phyloP scores from a whole-genome alignment of 2,888 invertebrate species.

The Apoderus coryli region DNA sequence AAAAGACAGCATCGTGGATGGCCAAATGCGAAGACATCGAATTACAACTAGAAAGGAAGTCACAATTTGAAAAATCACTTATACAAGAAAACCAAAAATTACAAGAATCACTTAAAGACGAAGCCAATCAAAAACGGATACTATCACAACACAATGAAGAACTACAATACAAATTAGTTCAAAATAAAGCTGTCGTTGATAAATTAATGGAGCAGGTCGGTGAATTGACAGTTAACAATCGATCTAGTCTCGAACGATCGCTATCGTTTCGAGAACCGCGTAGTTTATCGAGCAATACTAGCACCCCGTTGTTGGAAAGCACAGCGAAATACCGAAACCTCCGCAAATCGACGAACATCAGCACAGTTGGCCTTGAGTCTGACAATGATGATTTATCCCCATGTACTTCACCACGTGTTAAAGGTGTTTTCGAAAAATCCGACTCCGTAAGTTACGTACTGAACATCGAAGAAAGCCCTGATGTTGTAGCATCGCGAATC shows the following conservation, averaged over 20 bases:
- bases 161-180: slow-evolving; percentile 71
- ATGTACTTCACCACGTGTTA: slow-evolving; percentile 59
- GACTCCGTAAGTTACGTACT: slow-evolving; percentile 80
- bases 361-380: slow-evolving; percentile 20
- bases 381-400: slow-evolving; percentile 36
- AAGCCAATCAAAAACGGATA: slow-evolving; percentile 63
- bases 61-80: slow-evolving; percentile 57
- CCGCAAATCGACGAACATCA: slow-evolving; percentile 22
- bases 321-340: slow-evolving; percentile 16
- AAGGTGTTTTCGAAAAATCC: slow-evolving; percentile 70
- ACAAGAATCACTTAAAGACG: slow-evolving; percentile 57
- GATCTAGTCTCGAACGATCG: slow-evolving; percentile 25
- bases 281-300: slow-evolving; percentile 20
- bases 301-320: slow-evolving; percentile 16
- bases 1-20: slow-evolving; percentile 59
- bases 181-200: slow-evolving; percentile 58
- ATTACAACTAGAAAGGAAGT: slow-evolving; percentile 53
- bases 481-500: slow-evolving; percentile 54
- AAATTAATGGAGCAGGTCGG: slow-evolving; percentile 30
- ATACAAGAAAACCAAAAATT: slow-evolving; percentile 57
- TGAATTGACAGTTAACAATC: slow-evolving; percentile 21
- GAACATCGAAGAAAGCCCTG: slow-evolving; percentile 60
- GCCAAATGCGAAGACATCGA: slow-evolving; percentile 79
- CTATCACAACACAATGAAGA: slow-evolving; percentile 77
- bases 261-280: slow-evolving; percentile 27